These are phyloP conservation scores for Eupeodes latifasciatus DNA, from an alignment of 2,888 invertebrate genomes.

Conservation along the genomic window DNA sequence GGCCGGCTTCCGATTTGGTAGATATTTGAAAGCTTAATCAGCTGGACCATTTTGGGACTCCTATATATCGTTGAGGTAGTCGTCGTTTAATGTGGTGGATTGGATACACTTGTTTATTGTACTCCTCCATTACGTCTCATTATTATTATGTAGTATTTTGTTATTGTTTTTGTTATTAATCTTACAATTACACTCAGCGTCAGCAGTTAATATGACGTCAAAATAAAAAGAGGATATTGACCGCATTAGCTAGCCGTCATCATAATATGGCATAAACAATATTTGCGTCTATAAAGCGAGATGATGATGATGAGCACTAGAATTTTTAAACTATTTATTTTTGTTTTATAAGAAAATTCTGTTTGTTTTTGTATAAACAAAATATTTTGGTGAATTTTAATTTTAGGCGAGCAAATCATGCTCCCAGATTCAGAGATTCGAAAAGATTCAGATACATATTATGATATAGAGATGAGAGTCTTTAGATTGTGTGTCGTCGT, in stretches of 20 bases:
- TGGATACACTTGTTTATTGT: conserved; percentile 9
- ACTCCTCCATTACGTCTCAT: conserved; percentile 14
- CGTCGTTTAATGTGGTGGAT: conserved; percentile 2
- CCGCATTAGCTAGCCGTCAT: conserved; percentile 20
- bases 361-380: conserved; percentile 48
- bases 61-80: conserved; percentile 49
- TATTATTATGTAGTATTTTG: background rate
- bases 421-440: conserved; percentile 51
- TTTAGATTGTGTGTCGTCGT: conserved; percentile 30
- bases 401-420: conserved; percentile 70
- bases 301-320: conserved; percentile 13
- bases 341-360: conserved; percentile 22
- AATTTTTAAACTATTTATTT: conserved; percentile 1
- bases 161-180: background rate
- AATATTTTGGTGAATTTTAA: conserved; percentile 54
- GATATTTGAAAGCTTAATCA: conserved; percentile 59
- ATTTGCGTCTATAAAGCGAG: background rate
- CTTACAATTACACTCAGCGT: conserved; percentile 12
- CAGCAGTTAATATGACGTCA: conserved; percentile 41
- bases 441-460: conserved; percentile 37
- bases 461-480: background rate
- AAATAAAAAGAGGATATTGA: conserved; percentile 61
- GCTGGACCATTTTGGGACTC: conserved; percentile 44
- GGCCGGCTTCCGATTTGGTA: conserved; percentile 52
- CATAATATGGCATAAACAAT: background rate